Evolutionary conservation across 1,140 invertebrate species (phyloP), one percentile per base, ranked within the genome.

Genomic region (Schlechtendalia chinensis): DNA sequence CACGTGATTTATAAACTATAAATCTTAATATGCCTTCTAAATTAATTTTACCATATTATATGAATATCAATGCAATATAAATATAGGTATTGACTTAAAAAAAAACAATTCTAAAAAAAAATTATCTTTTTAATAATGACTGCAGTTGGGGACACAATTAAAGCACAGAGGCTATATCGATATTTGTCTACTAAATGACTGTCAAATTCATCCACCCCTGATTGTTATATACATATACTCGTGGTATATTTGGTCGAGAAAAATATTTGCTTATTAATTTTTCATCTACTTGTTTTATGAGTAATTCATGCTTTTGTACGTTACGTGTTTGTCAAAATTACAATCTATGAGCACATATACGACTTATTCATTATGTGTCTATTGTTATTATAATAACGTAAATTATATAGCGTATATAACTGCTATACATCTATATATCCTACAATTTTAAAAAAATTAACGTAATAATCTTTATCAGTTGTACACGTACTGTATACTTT

Each of bases 301-400:
- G 61, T 63, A 63, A 19, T 63, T 19, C 8, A 8, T 63, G 27
- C 47, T 6, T 50, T 63, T 63, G 17, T 63, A 19, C 29, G 24
- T 61, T 63, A 63, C 27, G 27, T 19, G 61, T 63, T 32, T 63
- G 61, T 63, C 10, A 32, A 63, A 63, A 32, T 32, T 63, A 10
- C 27, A 27, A 32, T 19, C 27, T 63, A 8, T 19, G 27, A 63
- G 10, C 27, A 63, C 27, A 27, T 14, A 32, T 63, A 63, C 10
- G 10, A 32, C 27, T 63, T 32, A 63, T 63, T 63, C 8, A 63
- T 63, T 63, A 63, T 63, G 10, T 63, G 17, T 5, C 27, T 63
- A 63, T 63, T 63, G 61, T 32, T 63, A 63, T 63, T 27, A 32
- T 63, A 63, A 63, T 63, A 32, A 29, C 32, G 27, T 63, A 29